Evolutionary conservation across 2,888 invertebrate genomes (phyloP).

Genomic region (Acanthacorydalis orientalis): DNA sequence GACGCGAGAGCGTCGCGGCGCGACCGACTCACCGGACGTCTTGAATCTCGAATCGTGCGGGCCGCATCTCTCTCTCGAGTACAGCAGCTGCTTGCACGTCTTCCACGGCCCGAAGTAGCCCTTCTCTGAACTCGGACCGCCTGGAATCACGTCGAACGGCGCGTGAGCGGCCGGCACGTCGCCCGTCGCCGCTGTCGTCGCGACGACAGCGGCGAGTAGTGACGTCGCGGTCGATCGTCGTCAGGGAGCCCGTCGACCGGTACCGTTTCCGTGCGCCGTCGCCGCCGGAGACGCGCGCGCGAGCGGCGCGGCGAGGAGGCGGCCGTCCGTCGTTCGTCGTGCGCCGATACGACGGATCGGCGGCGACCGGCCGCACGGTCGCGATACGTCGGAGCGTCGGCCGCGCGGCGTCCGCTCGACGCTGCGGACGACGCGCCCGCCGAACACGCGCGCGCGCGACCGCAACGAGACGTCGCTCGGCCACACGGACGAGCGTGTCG

Average conservation of each 20-base stretch:
- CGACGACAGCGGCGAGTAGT: constrained; percentile 72
- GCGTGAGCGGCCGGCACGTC: constrained; percentile 59
- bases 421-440: too few relatives aligned
- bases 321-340: too few relatives aligned
- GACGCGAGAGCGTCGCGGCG: too few relatives aligned
- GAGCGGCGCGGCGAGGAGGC: constrained; percentile 30
- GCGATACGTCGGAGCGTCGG: too few relatives aligned
- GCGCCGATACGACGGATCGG: too few relatives aligned
- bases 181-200: constrained; percentile 54
- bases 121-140: constrained; percentile 47
- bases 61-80: constrained; percentile 72
- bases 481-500: too few relatives aligned
- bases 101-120: constrained; percentile 84
- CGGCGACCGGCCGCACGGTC: too few relatives aligned
- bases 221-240: constrained; percentile 72
- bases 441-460: too few relatives aligned
- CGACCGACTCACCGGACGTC: constrained; percentile 56
- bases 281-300: constrained; percentile 49
- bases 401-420: too few relatives aligned
- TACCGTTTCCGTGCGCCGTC: constrained; percentile 58
- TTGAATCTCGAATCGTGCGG: constrained; percentile 55
- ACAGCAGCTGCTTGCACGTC: constrained; percentile 64
- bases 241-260: constrained; percentile 66
- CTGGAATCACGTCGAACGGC: constrained; percentile 39
- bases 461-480: too few relatives aligned